Base-by-base conservation (phyloP, 1,140 invertebrate species). In the Copidosoma floridanum region DNA sequence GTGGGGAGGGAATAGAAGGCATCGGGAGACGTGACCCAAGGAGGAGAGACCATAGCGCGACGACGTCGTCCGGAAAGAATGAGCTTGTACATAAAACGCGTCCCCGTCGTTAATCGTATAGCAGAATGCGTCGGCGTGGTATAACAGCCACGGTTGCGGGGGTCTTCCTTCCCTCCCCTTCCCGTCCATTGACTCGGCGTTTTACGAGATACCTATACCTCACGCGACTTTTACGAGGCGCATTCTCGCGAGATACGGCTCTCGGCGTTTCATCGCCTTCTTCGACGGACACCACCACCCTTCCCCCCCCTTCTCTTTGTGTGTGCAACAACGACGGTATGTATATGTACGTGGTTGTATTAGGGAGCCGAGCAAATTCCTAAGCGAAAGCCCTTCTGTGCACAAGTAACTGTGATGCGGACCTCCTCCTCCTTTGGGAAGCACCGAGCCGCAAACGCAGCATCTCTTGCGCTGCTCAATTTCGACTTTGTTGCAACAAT, bases 141-240 rank as follows among this genome's bases (percentile, higher is more conserved):
- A 18, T 20, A 23, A 40, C 14, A 18, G n/a, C 6, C 21, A 20
- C 4, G n/a, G 40, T 41, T n/a, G n/a, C 21, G 12, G 40, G 21
- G 3, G 21, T 43, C 24, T 43, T 43, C 24, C 20, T 20, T 43
- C n/a, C n/a, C n/a, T n/a, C n/a, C n/a, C 52, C 61, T 57, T 56
- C 55, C 50, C 63, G 61, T 63, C 55, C 65, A 61, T 64, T 61
- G 65, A 61, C 57, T 63, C 43, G 61, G 4, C 54, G 57, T 35
- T 64, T 66, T 66, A 63, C 57, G 65, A 64, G 61, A 57, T n/a
- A n/a, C n/a, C n/a, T n/a, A 48, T 55, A 55, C 58, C 58, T 58
- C 48, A 59, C 50, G 59, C 54, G 61, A 64, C 61, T 66, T 66
- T 66, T 65, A 65, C 59, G 59, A 65, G 55, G 55, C 64, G 50